These are phyloP conservation scores for Oryctolagus cuniculus DNA, from an alignment of 2,113 vertebrate genomes.

Conservation along the genomic window mOryCun1.1 NC_091453.1:56614501-56615000, in stretches of 20 bases:
- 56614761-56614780: neutral
- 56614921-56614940: neutral
- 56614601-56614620: no score
- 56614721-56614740: neutral
- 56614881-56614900: neutral
- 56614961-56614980: neutral
- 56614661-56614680: neutral
- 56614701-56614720: neutral
- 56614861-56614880: neutral
- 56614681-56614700: neutral
- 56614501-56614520: no score
- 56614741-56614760: neutral
- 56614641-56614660: neutral
- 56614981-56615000: slow-evolving; percentile 11
- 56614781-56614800: neutral
- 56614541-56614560: no score
- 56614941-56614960: neutral
- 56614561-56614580: no score
- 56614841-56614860: neutral
- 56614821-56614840: neutral
- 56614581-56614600: no score
- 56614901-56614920: neutral
- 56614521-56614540: no score
- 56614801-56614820: neutral
- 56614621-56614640: no score